Evolutionary conservation across 2,113 vertebrate species (phyloP), one percentile per base, ranked within the genome.

Genomic region (Rhea pennata): DNA sequence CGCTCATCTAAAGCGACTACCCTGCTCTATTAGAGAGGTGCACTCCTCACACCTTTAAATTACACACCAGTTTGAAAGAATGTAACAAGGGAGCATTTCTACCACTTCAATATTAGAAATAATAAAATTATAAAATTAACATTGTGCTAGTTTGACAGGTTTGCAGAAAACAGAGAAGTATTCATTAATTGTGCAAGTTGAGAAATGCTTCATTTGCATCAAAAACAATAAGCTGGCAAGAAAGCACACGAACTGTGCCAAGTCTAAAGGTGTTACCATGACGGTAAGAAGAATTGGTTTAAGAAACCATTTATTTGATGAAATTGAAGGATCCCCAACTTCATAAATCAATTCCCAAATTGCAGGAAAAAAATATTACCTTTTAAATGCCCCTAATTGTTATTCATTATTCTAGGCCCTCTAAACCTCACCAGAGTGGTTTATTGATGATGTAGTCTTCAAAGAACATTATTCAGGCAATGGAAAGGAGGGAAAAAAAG

Each of bases 361-460:
- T 98, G 90, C 82, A 94, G 88, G 94, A 88, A 76, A 97, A 97
- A 98, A 98, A 97, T 96, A 98, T 96, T 96, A 97, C 96, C 93
- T 98, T 98, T 98, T 98, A 97, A 98, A 98, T 96, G 91, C 71
- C 48, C 87, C 92, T 98, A 97, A 98, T 98, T 98, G 96, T 98
- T 98, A 97, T 97, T 98, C 97, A 98, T 98, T 98, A 97, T 96
- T 97, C 97, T 92, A 95, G 92, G 91, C 67, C 86, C 93, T 94
- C 92, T 96, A 97, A 97, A 97, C 90, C 73, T 98, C 93, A 96
- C 87, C 83, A 96, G 96, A 95, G 92, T 71, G 56, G 92, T 97
- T 97, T 97, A 97, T 97, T 97, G 97, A 98, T 98, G 96, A 97
- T 87, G 89, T 69, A 91, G 95, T 83, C 94, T 97, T 97, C 95